Evolutionary conservation across 2,113 vertebrate genomes (phyloP), one percentile per base, ranked within the genome.

Genomic region (Hemibagrus wyckioides): DNA sequence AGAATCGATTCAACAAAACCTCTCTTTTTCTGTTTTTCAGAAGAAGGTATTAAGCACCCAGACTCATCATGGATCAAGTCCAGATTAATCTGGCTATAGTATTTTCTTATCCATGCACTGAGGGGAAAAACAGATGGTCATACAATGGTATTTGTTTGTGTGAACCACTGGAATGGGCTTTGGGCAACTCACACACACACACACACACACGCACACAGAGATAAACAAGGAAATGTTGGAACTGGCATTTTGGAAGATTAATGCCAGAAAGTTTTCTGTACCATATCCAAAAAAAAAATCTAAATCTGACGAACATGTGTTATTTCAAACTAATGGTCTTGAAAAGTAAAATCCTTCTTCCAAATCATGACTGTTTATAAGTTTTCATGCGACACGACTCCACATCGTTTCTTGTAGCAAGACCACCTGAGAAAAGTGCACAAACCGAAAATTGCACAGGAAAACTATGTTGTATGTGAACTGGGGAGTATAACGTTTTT

Each of bases 121-220:
- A 85, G 57, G 56, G 56, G 69, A 57, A 41, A 85, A 77, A 61
- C 71, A 85, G 52, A 85, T 76, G 71, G 82, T 50, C 39, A 61
- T 61, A 30, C 39, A 77, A 76, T 67, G 15, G 41, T 23, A 61
- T 44, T 76, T 57, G 69, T 73, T 75, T 75, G 52, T 28, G 30
- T 17, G 21, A 39, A 85, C 52, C 52, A 76, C 56, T 76, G 4
- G 71, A 85, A 76, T 77, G 6, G 28, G 54, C 71, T 57, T 73
- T 56, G 30, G 30, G n/a, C n/a, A 39, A 71, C 48, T 19, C 59
- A 61, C 25, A n/a, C 59, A 61, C n/a, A 67, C n/a, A 67, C 61
- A 33, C 63, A 65, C 63, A 30, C 28, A 65, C 63, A 65, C n/a
- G 30, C n/a, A 67, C n/a, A 71, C 15, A 73, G 23, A 50, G 41